Percentiles rank a stretch among this genome's conserved stretches.
phyloP scores from a whole-genome alignment of 2,113 vertebrate species.

The Neodontobutis hainanensis region DNA sequence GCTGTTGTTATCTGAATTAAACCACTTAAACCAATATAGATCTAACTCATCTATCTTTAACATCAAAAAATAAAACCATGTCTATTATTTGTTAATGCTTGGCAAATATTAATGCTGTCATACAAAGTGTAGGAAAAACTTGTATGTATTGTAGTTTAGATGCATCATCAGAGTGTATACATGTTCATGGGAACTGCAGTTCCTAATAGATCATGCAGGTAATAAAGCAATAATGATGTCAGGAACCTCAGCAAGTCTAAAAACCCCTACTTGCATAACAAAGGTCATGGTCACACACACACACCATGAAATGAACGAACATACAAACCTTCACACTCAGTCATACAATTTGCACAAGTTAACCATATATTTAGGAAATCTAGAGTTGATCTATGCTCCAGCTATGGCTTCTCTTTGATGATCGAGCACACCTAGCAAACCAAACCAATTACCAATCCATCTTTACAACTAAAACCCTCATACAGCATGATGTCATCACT shows the following conservation, averaged over 20 bases:
- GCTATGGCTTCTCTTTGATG: no score
- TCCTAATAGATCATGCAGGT: constrained; percentile 12
- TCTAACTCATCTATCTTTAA: no score
- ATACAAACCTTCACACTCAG: constrained; percentile 26
- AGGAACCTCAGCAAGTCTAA: neutral
- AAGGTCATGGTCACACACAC: constrained; percentile 32
- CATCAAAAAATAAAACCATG: no score
- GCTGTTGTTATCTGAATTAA: no score
- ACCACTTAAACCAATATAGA: no score
- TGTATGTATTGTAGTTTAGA: neutral
- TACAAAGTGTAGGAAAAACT: no score
- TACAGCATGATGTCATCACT: constrained; percentile 38
- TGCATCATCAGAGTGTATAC: neutral
- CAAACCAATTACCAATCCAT: constrained; percentile 72
- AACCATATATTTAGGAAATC: constrained; percentile 60
- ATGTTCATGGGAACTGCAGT: constrained; percentile 3
- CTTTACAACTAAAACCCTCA: constrained; percentile 40
- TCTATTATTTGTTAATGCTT: no score
- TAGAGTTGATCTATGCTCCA: constrained; percentile 55
- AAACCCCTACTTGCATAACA: constrained; percentile 4
- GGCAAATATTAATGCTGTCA: no score
- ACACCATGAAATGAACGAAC: constrained; percentile 27
- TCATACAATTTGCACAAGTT: constrained; percentile 26
- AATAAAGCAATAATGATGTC: constrained; percentile 11
- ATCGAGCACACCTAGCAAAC: constrained; percentile 69